phyloP scores from a whole-genome alignment of 2,797 vertebrate genomes.

The Poecilia velifera region DNA sequence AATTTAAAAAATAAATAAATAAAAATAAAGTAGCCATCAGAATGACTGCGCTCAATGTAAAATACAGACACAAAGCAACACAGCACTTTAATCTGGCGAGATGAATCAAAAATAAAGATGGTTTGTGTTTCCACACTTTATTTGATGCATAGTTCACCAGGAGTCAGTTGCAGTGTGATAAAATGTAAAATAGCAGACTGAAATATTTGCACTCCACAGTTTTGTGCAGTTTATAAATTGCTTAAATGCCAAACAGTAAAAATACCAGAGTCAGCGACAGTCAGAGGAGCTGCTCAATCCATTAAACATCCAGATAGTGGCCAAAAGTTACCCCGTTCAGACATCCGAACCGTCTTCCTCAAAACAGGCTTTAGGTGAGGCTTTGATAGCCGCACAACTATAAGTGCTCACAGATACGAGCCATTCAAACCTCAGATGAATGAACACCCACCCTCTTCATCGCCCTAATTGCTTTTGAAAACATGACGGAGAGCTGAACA shows the following conservation, averaged over 20 bases:
- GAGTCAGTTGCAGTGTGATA: background rate
- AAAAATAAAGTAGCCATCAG: background rate
- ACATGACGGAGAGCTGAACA: conserved; percentile 72
- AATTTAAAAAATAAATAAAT: background rate
- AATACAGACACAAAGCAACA: background rate
- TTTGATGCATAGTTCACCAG: background rate
- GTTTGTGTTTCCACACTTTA: background rate
- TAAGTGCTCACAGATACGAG: conserved; percentile 35
- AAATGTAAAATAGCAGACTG: background rate
- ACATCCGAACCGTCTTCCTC: conserved; percentile 26
- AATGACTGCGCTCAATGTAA: background rate
- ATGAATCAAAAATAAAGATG: background rate
- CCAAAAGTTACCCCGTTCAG: background rate
- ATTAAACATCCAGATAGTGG: background rate
- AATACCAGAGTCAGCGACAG: background rate
- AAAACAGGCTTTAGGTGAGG: conserved; percentile 22
- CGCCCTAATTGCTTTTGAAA: conserved; percentile 77
- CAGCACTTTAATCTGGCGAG: background rate
- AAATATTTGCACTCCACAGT: background rate
- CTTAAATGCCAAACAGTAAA: background rate
- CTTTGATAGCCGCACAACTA: conserved; percentile 11
- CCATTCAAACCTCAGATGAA: conserved; percentile 64
- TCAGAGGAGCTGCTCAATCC: background rate
- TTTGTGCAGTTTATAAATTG: background rate
- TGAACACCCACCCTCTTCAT: conserved; percentile 64